Conservation (phyloP, 2,113 vertebrate genomes). For the Hystrix brachyura region DNA sequence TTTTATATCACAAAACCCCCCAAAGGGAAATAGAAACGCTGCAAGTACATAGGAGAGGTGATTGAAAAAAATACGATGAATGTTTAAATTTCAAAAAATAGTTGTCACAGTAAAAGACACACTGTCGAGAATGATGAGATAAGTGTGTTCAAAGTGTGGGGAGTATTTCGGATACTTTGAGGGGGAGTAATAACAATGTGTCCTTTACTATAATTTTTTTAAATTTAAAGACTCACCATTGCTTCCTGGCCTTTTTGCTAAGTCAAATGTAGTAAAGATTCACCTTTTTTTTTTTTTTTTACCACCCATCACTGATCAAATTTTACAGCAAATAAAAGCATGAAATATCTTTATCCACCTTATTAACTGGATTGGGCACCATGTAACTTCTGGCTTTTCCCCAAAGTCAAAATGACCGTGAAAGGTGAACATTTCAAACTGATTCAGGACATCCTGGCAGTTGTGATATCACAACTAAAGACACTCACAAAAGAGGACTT, state of each 20-base stretch:
- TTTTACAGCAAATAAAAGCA: not conserved
- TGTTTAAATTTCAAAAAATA: not conserved
- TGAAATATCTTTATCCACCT: not conserved
- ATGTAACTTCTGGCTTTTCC: not conserved
- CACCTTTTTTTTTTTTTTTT: not conserved
- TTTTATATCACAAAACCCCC: slow-evolving; percentile 2
- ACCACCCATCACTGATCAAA: not conserved
- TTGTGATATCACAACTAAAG: not conserved
- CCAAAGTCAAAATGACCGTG: not conserved
- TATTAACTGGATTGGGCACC: not conserved
- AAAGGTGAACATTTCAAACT: not conserved
- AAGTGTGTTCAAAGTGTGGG: not conserved
- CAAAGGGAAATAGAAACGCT: not conserved
- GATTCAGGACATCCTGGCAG: not conserved
- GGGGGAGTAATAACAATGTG: not conserved
- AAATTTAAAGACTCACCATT: not conserved
- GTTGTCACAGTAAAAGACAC: not conserved
- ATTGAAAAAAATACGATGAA: not conserved
- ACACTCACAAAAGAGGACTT: not conserved
- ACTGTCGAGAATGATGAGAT: not conserved
- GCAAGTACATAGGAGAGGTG: not conserved
- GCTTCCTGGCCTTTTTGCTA: too few relatives aligned
- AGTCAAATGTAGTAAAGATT: too few relatives aligned
- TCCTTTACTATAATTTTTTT: not conserved
- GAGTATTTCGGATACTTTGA: not conserved